Evolutionary conservation across 2,113 vertebrate genomes (phyloP), one percentile per base, ranked within the genome.

Genomic region (Periophthalmus modestus): DNA sequence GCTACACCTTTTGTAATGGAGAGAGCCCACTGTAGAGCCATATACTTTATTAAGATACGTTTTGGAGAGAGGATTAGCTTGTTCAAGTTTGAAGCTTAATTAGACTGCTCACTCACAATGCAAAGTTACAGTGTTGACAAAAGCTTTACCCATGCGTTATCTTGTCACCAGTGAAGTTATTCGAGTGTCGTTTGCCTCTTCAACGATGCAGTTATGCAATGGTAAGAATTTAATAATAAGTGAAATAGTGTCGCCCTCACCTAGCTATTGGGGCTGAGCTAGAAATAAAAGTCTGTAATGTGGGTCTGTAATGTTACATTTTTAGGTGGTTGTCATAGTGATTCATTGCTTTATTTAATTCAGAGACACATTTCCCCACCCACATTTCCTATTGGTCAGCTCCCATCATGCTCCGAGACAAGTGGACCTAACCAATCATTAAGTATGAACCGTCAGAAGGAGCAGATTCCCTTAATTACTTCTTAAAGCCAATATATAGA

Each of bases 1-100:
- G 80, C 83, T 65, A 39, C 62, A 65, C 62, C 62, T 65, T 39
- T 65, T 65, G 33, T 39, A 43, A 39, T 16, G 15, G 18, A 43
- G 34, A 39, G 62, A 65, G 34, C 24, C 14, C 16, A 18, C 59
- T 62, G 28, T 34, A 16, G 16, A 34, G 59, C 59, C 34, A 65
- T n/a, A 18, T 65, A 10, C 18, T 65, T n/a, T 39, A 43, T 36
- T 36, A 43, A 12, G 33, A 65, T 65, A 18, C 34, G 19, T 43
- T 65, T 39, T 65, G 34, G 59, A 34, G 28, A 62, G 59, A 62
- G 15, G 18, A 62, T 62, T 33, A 62, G 28, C 15, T 62, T 34
- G 59, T 62, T 62, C 15, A 33, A 62, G 28, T 62, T 34, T 16
- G 59, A 7, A 6, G 34, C 59, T 62, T 62, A 62, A 62, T 62